A percentile compares a stretch with the other conserved stretches of the same genome.
phyloP scores from a whole-genome alignment of 1,140 invertebrate genomes.

The Magallana gigas region DNA sequence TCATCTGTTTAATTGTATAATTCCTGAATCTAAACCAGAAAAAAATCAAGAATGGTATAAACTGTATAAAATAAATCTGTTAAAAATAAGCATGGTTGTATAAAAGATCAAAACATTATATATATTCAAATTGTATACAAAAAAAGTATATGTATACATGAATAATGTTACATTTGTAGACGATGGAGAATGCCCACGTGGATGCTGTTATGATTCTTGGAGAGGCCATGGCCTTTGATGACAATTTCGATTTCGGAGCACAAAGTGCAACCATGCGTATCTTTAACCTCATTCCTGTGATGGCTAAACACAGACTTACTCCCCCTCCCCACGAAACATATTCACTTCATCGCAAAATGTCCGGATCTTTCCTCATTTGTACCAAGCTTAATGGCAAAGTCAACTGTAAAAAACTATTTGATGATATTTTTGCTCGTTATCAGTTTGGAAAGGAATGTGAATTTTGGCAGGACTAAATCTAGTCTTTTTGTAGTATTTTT shows the following conservation, averaged over 20 bases:
- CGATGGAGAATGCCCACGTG: constrained; percentile 96
- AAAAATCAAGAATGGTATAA: no score
- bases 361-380: constrained; percentile 97
- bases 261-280: constrained; percentile 90
- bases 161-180: constrained; percentile 78
- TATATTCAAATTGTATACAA: no score
- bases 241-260: constrained; percentile 92
- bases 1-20: no score
- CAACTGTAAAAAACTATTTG: constrained; percentile 92
- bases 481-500: background rate
- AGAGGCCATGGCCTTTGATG: constrained; percentile 90
- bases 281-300: constrained; percentile 93
- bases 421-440: constrained; percentile 77
- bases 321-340: constrained; percentile 99
- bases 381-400: constrained; percentile 93
- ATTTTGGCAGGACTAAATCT: constrained; percentile 17
- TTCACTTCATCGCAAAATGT: constrained; percentile 98
- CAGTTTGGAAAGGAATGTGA: constrained; percentile 62
- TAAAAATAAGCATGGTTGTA: no score
- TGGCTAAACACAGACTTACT: constrained; percentile 94
- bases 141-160: no score
- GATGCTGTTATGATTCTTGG: constrained; percentile 97
- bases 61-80: no score
- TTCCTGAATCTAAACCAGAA: no score
- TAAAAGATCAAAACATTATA: no score